phyloP scores from a whole-genome alignment of 2,888 invertebrate genomes.

The Nymphalis c-album region DNA sequence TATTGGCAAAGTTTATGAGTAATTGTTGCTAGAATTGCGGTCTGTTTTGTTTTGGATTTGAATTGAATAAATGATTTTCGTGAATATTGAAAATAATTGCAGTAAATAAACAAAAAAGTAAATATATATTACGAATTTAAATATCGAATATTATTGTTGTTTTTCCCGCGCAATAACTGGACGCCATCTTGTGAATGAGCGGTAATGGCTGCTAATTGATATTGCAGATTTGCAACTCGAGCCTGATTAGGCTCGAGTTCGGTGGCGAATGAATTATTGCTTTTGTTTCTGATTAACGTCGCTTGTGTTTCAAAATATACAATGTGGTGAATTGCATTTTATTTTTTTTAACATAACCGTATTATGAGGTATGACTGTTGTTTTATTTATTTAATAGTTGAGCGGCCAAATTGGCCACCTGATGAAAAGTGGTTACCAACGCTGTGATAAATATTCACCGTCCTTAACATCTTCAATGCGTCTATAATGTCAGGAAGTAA shows the following conservation, averaged over 20 bases:
- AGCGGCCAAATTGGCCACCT: too few species aligned
- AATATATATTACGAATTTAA: neutral
- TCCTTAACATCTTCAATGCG: too few species aligned
- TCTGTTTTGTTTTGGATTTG: slow-evolving; percentile 33
- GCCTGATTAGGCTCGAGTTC: slow-evolving; percentile 34
- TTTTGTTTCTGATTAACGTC: slow-evolving; percentile 18
- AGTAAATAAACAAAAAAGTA: neutral
- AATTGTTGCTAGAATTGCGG: slow-evolving; percentile 36
- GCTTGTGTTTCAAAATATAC: neutral
- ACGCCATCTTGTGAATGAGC: slow-evolving; percentile 45
- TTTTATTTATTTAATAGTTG: too few species aligned
- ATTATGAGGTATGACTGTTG: too few species aligned
- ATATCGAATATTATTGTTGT: neutral
- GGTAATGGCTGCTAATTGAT: slow-evolving; percentile 47
- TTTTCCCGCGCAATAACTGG: neutral
- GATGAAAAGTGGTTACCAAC: too few species aligned
- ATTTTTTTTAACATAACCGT: too few species aligned
- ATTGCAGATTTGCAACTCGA: too few species aligned
- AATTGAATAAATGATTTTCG: neutral
- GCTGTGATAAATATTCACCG: too few species aligned
- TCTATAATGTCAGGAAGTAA: too few species aligned
- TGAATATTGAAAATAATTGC: neutral
- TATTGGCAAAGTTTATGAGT: slow-evolving; percentile 51
- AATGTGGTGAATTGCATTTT: neutral
- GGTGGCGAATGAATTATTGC: slow-evolving; percentile 34